Percentiles rank a stretch among this genome's conserved stretches.
Evolutionary conservation across 2,888 invertebrate genomes (phyloP).

Genomic region (Graphium colonna): DNA sequence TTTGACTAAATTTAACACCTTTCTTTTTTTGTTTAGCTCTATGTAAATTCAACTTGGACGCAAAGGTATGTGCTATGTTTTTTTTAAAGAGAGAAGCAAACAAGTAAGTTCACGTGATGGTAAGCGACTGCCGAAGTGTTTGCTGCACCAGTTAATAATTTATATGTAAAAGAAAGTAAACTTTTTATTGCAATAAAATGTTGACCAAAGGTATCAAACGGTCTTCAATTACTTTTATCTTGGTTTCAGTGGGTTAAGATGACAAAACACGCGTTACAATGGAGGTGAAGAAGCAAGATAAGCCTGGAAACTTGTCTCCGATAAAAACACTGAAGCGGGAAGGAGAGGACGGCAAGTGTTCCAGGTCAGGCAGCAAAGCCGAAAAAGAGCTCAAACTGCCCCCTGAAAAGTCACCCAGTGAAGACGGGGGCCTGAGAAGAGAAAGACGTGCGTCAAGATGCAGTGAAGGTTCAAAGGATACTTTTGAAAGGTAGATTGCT

Average conservation of each 20-base stretch:
- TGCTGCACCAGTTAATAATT: no score
- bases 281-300: conserved; percentile 73
- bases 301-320: conserved; percentile 68
- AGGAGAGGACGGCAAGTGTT: conserved; percentile 51
- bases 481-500: conserved; percentile 57
- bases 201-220: background rate
- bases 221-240: conserved; percentile 13
- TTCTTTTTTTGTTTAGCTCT: no score
- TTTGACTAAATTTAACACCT: no score
- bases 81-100: background rate
- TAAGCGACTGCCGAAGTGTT: no score
- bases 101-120: no score
- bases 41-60: no score
- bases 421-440: conserved; percentile 46
- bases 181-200: background rate
- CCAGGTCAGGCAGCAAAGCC: conserved; percentile 53
- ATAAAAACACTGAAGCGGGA: conserved; percentile 55
- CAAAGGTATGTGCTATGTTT: background rate
- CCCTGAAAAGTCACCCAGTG: conserved; percentile 61
- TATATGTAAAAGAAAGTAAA: background rate
- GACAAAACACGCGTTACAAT: conserved; percentile 54
- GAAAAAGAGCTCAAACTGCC: conserved; percentile 62
- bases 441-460: conserved; percentile 56
- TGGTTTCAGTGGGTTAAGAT: conserved; percentile 49
- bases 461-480: conserved; percentile 65